Percentiles rank a stretch among this genome's conserved stretches.
Conservation (phyloP, 2,888 invertebrate species). For the Catocala fraxini region DNA sequence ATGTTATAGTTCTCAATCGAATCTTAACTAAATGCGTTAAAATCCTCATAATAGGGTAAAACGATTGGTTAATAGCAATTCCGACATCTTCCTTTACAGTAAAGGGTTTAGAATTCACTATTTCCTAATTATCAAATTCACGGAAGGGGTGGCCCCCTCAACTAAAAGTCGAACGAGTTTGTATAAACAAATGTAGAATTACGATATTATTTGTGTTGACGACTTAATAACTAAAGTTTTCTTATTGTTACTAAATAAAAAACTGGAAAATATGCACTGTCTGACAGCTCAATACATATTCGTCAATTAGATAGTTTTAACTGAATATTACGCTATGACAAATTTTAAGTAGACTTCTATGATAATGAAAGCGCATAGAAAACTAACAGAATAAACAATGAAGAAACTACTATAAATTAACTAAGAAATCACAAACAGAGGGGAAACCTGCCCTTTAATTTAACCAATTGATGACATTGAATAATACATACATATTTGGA, state of each 20-base stretch:
- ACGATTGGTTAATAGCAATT: slow-evolving; percentile 68
- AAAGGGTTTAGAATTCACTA: slow-evolving; percentile 82
- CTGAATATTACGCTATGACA: not conserved
- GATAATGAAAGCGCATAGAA: slow-evolving; percentile 1
- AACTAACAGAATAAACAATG: slow-evolving; percentile 31
- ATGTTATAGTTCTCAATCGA: slow-evolving; percentile 4
- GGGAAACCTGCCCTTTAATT: slow-evolving; percentile 25
- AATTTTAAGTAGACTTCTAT: not conserved
- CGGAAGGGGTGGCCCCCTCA: slow-evolving; percentile 62
- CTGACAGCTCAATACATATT: not conserved
- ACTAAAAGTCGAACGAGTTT: slow-evolving; percentile 53
- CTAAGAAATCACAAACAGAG: slow-evolving; percentile 18
- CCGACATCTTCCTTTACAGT: slow-evolving; percentile 63
- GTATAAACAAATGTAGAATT: slow-evolving; percentile 54
- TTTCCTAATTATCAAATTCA: slow-evolving; percentile 81
- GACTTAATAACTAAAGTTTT: slow-evolving; percentile 13
- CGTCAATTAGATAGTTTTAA: not conserved
- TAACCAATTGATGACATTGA: slow-evolving; percentile 13
- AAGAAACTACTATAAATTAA: slow-evolving; percentile 30
- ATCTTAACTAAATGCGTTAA: slow-evolving; percentile 11
- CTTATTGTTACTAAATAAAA: too few species aligned
- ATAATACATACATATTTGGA: slow-evolving; percentile 8
- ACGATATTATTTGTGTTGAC: slow-evolving; percentile 37
- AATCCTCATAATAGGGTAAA: slow-evolving; percentile 55
- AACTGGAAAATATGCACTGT: not conserved